phyloP scores from a whole-genome alignment of 2,888 invertebrate genomes.

The Chorisops tibialis region DNA sequence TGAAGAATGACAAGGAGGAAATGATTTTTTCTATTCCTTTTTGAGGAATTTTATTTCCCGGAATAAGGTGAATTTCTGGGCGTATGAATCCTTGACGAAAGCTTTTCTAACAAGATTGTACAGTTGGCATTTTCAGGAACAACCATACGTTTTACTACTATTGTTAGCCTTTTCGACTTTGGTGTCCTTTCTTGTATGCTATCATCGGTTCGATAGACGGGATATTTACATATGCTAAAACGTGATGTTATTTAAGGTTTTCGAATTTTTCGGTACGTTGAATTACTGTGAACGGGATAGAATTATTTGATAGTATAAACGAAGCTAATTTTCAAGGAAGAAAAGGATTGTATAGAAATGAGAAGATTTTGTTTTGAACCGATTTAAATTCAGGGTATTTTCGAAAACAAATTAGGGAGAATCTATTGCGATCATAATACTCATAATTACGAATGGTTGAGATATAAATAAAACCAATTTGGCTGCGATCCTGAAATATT shows the following conservation, averaged over 20 bases:
- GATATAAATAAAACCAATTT: not conserved
- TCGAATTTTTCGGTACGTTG: not conserved
- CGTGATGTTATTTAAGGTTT: constrained; percentile 17
- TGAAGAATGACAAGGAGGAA: not conserved
- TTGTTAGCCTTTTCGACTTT: constrained; percentile 17
- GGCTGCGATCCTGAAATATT: no score
- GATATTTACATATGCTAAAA: constrained; percentile 13
- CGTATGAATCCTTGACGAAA: not conserved
- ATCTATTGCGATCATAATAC: no score
- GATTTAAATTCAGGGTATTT: no score
- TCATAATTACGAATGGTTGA: not conserved
- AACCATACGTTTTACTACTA: constrained; percentile 12
- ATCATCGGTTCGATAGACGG: not conserved
- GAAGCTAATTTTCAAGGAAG: no score
- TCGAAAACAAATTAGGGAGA: no score
- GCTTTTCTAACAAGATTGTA: not conserved
- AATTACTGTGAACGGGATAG: no score
- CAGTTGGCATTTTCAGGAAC: constrained; percentile 17
- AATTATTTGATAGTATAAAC: no score
- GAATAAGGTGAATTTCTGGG: not conserved
- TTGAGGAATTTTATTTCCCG: not conserved
- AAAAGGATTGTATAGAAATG: no score
- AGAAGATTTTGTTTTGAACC: no score
- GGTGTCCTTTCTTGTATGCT: not conserved
- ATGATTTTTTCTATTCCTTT: not conserved